Evolutionary conservation across 2,888 invertebrate genomes (phyloP).

Genomic region (Acanthococcus lagerstroemiae): DNA sequence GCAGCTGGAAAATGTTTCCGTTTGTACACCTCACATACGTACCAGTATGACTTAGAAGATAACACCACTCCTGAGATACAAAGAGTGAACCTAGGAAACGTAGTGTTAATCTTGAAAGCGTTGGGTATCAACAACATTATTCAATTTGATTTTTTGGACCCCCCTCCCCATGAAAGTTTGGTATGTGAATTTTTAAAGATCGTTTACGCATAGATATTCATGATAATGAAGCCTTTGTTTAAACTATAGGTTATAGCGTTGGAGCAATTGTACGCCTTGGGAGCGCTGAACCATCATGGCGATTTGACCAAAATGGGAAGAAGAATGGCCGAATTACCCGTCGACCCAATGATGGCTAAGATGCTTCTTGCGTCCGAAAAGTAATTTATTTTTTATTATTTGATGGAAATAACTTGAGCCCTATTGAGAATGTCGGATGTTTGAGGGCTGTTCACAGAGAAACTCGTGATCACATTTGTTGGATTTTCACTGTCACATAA

Average conservation of each 20-base stretch:
- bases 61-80: slow-evolving; percentile 98
- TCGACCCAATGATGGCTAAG: slow-evolving; percentile 98
- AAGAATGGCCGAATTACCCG: slow-evolving; percentile 98
- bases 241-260: slow-evolving; percentile 59
- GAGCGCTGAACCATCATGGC: slow-evolving; percentile 94
- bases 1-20: slow-evolving; percentile 98
- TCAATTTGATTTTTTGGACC: slow-evolving; percentile 97
- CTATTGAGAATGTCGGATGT: background rate
- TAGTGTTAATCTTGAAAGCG: slow-evolving; percentile 91
- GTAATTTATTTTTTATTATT: slow-evolving; percentile 48
- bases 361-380: slow-evolving; percentile 95
- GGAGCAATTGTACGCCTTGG: slow-evolving; percentile 94
- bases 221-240: background rate
- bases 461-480: too few species aligned
- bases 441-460: too few species aligned
- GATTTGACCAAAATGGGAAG: slow-evolving; percentile 93
- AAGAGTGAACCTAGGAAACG: slow-evolving; percentile 88
- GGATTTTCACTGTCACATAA: too few species aligned
- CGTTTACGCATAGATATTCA: background rate
- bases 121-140: slow-evolving; percentile 95
- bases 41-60: slow-evolving; percentile 94
- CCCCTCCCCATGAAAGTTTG: slow-evolving; percentile 88
- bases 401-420: slow-evolving; percentile 6
- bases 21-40: slow-evolving; percentile 96
- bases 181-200: slow-evolving; percentile 40